Percentiles rank a stretch among this genome's conserved stretches.
Evolutionary conservation across 2,888 invertebrate species (phyloP).

Genomic region (Yponomeuta sedellus): DNA sequence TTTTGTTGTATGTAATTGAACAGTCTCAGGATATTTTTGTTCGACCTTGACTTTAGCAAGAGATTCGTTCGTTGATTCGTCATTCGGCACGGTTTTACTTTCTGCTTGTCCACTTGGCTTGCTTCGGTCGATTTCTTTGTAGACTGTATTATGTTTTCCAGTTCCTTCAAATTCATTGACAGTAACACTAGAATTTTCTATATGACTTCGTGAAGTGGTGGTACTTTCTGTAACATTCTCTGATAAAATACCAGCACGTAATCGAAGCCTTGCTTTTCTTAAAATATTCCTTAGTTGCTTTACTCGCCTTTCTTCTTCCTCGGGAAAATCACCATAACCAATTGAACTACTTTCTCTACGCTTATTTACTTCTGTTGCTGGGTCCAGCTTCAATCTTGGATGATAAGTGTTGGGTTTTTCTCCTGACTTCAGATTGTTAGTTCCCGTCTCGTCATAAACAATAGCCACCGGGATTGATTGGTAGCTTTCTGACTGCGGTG

Average conservation of each 20-base stretch:
- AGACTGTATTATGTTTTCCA: background rate
- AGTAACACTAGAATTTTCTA: background rate
- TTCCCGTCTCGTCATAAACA: constrained; percentile 20
- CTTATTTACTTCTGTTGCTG: background rate
- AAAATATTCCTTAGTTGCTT: background rate
- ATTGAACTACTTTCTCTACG: background rate
- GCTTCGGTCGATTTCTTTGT: background rate
- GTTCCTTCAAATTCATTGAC: background rate
- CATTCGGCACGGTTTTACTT: background rate
- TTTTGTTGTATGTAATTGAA: background rate
- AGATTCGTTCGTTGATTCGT: background rate
- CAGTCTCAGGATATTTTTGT: background rate
- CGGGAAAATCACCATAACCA: background rate
- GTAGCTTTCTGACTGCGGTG: constrained; percentile 34
- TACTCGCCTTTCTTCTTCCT: background rate
- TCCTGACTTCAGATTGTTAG: constrained; percentile 19
- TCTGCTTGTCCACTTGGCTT: background rate
- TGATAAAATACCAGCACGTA: background rate
- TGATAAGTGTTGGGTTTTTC: constrained; percentile 5
- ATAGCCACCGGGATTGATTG: constrained; percentile 30
- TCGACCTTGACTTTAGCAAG: background rate
- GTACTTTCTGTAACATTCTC: background rate
- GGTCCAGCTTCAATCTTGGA: constrained; percentile 3
- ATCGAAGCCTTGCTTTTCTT: background rate
- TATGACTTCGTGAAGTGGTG: background rate